Conservation (phyloP, 2,797 vertebrate species). For the Potorous gilbertii region DNA sequence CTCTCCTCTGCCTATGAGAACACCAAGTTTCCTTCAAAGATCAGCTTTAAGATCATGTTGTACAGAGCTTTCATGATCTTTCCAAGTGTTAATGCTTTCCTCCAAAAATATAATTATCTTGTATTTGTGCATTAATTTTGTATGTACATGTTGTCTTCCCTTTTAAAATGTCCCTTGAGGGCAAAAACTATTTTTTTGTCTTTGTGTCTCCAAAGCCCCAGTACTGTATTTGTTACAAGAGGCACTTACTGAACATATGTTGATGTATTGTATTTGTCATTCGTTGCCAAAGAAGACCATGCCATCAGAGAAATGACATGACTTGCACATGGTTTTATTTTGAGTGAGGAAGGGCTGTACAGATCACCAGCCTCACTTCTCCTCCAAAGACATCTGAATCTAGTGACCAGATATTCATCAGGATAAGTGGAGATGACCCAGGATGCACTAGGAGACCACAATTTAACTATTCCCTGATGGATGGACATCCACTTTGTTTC, state of each 20-base stretch:
- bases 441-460: neutral
- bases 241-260: neutral
- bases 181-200: too few relatives aligned
- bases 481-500: neutral
- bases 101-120: neutral
- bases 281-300: too few relatives aligned
- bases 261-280: neutral
- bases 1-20: neutral
- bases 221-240: neutral
- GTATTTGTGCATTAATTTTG: neutral
- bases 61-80: neutral
- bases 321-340: too few relatives aligned
- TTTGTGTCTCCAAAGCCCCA: neutral
- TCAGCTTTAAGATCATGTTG: neutral
- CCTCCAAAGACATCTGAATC: too few relatives aligned
- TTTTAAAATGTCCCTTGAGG: neutral
- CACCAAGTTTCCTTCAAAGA: neutral
- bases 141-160: neutral
- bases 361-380: too few relatives aligned
- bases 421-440: too few relatives aligned
- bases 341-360: too few relatives aligned
- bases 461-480: neutral
- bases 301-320: too few relatives aligned
- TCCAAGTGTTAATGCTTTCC: neutral
- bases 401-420: too few relatives aligned